These are phyloP conservation scores for Zaprionus bogoriensis DNA, from an alignment of 2,888 invertebrate genomes.

Conservation along the genomic window DNA sequence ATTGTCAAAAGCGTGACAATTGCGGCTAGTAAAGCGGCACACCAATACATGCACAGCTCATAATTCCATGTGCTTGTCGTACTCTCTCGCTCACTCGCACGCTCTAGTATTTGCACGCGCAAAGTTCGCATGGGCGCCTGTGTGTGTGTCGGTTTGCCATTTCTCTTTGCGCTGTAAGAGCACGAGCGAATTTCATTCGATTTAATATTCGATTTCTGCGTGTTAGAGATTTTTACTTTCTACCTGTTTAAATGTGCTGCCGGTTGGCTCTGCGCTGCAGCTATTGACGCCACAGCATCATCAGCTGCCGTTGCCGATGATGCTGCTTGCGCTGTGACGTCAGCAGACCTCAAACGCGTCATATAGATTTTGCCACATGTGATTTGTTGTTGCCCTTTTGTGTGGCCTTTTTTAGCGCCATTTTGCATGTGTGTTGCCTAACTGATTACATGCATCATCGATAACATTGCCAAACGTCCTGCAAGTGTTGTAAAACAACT, in stretches of 20 bases:
- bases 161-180: constrained; percentile 24
- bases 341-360: constrained; percentile 34
- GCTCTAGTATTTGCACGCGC: constrained; percentile 38
- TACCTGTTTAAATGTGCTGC: constrained; percentile 26
- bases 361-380: constrained; percentile 44
- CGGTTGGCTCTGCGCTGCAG: neutral
- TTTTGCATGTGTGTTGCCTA: constrained; percentile 32
- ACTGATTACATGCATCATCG: constrained; percentile 19
- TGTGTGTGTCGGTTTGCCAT: constrained; percentile 8
- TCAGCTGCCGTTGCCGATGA: neutral
- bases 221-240: constrained; percentile 11
- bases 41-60: constrained; percentile 14
- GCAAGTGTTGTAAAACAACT: constrained; percentile 4
- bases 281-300: neutral
- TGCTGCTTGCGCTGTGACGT: constrained; percentile 49
- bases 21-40: constrained; percentile 33
- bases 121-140: constrained; percentile 26
- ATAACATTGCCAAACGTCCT: constrained; percentile 13
- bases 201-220: constrained; percentile 9
- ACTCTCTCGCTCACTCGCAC: constrained; percentile 52
- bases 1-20: constrained; percentile 31
- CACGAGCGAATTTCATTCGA: constrained; percentile 8
- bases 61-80: constrained; percentile 63
- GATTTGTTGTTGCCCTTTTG: constrained; percentile 49
- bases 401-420: constrained; percentile 41